Base-by-base conservation (phyloP, 1,140 invertebrate genomes). In the Atopsyche davidsoni region DNA sequence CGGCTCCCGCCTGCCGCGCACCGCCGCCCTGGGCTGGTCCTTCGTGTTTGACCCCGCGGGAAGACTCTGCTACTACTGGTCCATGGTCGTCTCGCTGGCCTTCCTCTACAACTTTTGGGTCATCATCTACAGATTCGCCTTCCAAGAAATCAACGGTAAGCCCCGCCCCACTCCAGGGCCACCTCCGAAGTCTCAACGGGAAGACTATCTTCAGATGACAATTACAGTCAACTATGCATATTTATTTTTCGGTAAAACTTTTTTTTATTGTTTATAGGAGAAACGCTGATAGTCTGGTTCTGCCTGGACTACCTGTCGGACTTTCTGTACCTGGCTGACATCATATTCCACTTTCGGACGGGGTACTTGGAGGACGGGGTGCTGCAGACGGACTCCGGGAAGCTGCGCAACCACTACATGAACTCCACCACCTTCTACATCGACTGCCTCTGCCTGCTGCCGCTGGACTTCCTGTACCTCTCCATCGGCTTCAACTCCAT, bases 101-200 rank as follows among this genome's bases (percentile, higher is more conserved):
- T 98, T 98, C 74, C 83, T 98, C 50, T 98, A 98, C 78, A 98
- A 98, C 75, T 96, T 98, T 65, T 96, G 93, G 95, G 92, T 96
- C 64, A 93, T 97, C 72, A 94, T 96, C 62, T 98, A 96, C 79
- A 84, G 95, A 69, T 97, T 96, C 78, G 91, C 94, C 70, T 98
- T 98, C 74, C 87, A 90, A 73, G 89, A 90, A 73, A 89, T 89
- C 59, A 88, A 89, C 65, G 80, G 83, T 86, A 60, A 81, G 81
- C 77, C 47, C n/a, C 32, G 32, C 9, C 13, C 4, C 48, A 18
- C 38, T 22, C 14, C 14, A 34, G 2, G n/a, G n/a, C 16, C 4
- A 32, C 2, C 11, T 32, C 10, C 10, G 4, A 32, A 32, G 28
- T n/a, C 10, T 10, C 2, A 32, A 13, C 28, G 1, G 28, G 10